phyloP scores from a whole-genome alignment of 2,888 invertebrate genomes.

The Oscheius sp. region DNA sequence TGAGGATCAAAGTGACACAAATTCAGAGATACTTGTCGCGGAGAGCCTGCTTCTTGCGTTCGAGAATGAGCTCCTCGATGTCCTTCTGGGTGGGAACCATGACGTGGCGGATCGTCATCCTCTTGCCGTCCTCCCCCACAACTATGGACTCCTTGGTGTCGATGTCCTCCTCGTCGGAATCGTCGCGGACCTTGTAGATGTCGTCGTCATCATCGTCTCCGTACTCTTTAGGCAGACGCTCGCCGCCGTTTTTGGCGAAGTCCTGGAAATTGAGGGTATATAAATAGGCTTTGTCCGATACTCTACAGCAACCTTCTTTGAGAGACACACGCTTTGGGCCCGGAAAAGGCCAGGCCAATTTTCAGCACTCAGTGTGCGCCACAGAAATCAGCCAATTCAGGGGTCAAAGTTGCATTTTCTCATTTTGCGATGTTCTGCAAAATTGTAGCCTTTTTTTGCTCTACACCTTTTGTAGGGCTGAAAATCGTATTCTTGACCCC shows the following conservation, averaged over 20 bases:
- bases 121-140: slow-evolving; percentile 69
- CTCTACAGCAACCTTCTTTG: too few species aligned
- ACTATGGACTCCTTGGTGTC: slow-evolving; percentile 68
- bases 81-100: slow-evolving; percentile 68
- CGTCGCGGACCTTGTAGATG: slow-evolving; percentile 68
- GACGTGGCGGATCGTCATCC: slow-evolving; percentile 71
- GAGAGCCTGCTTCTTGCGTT: slow-evolving; percentile 90
- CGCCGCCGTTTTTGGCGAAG: slow-evolving; percentile 57
- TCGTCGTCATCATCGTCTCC: slow-evolving; percentile 61
- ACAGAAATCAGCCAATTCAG: too few species aligned
- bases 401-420: too few species aligned
- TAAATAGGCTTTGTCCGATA: background rate
- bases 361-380: too few species aligned
- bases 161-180: slow-evolving; percentile 74
- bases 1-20: background rate
- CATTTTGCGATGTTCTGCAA: too few species aligned
- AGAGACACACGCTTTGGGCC: too few species aligned
- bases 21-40: slow-evolving; percentile 81
- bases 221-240: slow-evolving; percentile 45
- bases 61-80: slow-evolving; percentile 87
- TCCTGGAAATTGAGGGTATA: slow-evolving; percentile 40
- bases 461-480: too few species aligned
- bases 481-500: too few species aligned
- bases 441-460: too few species aligned
- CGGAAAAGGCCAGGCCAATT: too few species aligned